These are phyloP conservation scores for Alcedo quadribrachys DNA, from an alignment of 2,797 vertebrate species.

Conservation along the genomic window DNA sequence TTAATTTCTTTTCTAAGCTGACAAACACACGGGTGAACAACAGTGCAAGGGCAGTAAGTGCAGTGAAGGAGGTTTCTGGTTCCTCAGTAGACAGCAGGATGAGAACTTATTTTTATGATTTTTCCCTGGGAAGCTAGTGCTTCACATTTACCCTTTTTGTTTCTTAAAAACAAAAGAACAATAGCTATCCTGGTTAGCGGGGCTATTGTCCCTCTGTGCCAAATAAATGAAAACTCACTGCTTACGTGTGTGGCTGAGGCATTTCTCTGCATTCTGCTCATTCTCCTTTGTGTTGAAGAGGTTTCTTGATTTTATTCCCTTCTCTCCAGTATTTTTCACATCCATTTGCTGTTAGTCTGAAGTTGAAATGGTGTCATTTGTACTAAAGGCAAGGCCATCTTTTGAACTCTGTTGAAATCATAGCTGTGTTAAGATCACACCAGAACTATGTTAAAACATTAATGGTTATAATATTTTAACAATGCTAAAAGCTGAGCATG, in stretches of 20 bases:
- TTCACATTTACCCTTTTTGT: constrained; percentile 34
- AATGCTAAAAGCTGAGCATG: background rate
- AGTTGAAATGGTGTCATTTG: background rate
- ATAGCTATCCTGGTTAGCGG: constrained; percentile 53
- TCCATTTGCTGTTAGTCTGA: background rate
- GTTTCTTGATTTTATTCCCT: background rate
- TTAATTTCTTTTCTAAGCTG: background rate
- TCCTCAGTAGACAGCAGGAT: constrained; percentile 36
- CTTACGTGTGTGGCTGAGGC: constrained; percentile 23
- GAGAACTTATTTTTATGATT: constrained; percentile 61
- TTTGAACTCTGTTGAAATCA: background rate
- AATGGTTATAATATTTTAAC: background rate
- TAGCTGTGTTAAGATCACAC: background rate
- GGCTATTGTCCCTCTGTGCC: constrained; percentile 41
- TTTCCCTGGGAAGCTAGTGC: constrained; percentile 61
- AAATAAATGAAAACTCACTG: constrained; percentile 54
- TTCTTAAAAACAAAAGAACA: constrained; percentile 70
- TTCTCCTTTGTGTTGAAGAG: constrained; percentile 27
- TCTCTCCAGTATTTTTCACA: background rate
- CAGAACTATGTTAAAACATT: background rate
- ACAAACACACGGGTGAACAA: background rate
- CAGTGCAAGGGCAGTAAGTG: background rate
- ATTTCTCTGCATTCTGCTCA: constrained; percentile 24
- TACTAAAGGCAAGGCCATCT: background rate
- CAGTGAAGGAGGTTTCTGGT: background rate